A percentile compares a stretch with the other conserved stretches of the same genome.
Conservation (phyloP, 2,888 invertebrate species). For the Eristalinus aeneus region DNA sequence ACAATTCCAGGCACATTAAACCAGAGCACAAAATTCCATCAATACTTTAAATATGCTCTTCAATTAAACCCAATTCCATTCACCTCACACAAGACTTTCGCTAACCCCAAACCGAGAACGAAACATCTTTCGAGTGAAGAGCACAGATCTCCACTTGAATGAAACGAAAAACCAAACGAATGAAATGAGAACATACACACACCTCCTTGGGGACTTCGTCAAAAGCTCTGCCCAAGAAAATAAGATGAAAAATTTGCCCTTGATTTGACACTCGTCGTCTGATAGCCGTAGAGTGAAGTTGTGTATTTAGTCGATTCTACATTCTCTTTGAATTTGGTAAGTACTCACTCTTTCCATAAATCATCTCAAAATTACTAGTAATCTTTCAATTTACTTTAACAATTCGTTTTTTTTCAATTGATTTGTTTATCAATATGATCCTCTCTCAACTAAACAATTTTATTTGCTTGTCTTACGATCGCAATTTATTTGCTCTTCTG, state of each 20-base stretch:
- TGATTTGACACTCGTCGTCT: slow-evolving; percentile 70
- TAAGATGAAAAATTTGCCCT: slow-evolving; percentile 69
- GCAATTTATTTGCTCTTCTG: neutral
- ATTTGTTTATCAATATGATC: slow-evolving; percentile 26
- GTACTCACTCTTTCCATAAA: slow-evolving; percentile 15
- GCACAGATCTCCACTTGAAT: neutral
- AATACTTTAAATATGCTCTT: neutral
- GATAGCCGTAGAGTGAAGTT: slow-evolving; percentile 61
- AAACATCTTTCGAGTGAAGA: slow-evolving; percentile 9
- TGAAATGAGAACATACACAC: slow-evolving; percentile 21
- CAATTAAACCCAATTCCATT: neutral
- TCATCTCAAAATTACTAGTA: neutral
- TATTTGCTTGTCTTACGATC: neutral
- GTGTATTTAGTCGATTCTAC: slow-evolving; percentile 60
- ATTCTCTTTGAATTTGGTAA: slow-evolving; percentile 60
- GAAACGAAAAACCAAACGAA: slow-evolving; percentile 18
- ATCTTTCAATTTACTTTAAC: neutral
- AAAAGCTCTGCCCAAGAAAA: slow-evolving; percentile 58
- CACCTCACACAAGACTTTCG: neutral
- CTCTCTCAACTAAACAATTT: neutral
- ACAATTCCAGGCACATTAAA: neutral
- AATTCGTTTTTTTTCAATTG: neutral
- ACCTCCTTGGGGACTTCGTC: slow-evolving; percentile 48
- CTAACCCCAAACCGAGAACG: slow-evolving; percentile 8
- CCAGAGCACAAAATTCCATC: neutral